A percentile compares a stretch with the other conserved stretches of the same genome.
These are phyloP conservation scores for Chrysogorgia sp. DNA, from an alignment of 92 coral and sea anemone genomes.

Conservation along the genomic window DNA sequence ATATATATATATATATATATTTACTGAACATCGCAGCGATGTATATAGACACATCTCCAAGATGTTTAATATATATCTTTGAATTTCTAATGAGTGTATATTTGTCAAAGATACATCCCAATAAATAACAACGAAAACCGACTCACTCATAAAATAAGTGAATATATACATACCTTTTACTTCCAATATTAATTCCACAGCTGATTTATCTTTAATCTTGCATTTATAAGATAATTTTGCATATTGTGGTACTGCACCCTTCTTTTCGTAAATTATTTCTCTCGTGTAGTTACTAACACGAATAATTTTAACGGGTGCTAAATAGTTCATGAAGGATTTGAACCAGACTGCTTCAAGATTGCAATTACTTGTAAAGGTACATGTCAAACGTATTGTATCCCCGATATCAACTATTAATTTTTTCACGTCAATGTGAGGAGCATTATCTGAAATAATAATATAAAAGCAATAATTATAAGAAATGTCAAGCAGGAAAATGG, in stretches of 20 bases:
- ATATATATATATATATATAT: no score
- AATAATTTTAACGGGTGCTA: background rate
- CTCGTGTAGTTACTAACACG: background rate
- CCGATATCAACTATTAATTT: constrained; percentile 13
- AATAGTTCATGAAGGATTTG: background rate
- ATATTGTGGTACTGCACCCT: background rate
- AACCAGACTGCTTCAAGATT: constrained; percentile 4
- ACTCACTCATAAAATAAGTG: background rate
- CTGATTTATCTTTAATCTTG: background rate
- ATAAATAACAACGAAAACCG: background rate
- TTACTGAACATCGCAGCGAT: no score
- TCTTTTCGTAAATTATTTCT: background rate
- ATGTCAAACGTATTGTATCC: constrained; percentile 15
- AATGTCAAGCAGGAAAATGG: background rate
- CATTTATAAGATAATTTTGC: background rate
- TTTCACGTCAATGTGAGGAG: background rate
- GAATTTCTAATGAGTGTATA: no score
- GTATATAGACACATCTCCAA: no score
- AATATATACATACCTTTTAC: constrained; percentile 14
- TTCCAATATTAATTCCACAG: background rate
- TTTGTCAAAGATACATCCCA: no score
- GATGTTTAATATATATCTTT: no score
- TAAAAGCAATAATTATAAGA: background rate
- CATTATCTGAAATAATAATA: background rate
- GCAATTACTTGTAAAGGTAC: constrained; percentile 26